A percentile compares a stretch with the other conserved stretches of the same genome.
phyloP scores from a whole-genome alignment of 2,113 vertebrate species.

The Cyphomyrus discorhynchus region DNA sequence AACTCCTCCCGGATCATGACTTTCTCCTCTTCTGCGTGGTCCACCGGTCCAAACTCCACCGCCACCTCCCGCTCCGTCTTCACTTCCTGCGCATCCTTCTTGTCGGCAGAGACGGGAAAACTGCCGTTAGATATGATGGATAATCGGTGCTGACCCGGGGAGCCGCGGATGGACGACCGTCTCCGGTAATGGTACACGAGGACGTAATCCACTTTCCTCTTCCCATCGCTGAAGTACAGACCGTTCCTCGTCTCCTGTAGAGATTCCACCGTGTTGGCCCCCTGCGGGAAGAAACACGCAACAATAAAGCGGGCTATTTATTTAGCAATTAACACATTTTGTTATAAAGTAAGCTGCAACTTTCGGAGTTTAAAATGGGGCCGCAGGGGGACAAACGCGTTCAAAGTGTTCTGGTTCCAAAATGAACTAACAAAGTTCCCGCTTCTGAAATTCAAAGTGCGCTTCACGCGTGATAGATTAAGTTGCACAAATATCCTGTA shows the following conservation, averaged over 20 bases:
- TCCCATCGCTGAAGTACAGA: slow-evolving; percentile 77
- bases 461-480: background rate
- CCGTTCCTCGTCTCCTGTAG: slow-evolving; percentile 38
- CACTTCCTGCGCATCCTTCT: slow-evolving; percentile 17
- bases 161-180: slow-evolving; percentile 28
- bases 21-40: slow-evolving; percentile 74
- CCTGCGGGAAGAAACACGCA: slow-evolving; percentile 41
- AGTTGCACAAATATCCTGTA: background rate
- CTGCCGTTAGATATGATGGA: slow-evolving; percentile 74
- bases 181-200: slow-evolving; percentile 80
- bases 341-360: background rate
- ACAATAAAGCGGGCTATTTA: background rate
- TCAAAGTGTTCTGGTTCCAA: background rate
- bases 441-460: background rate
- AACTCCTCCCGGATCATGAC: slow-evolving; percentile 80
- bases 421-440: background rate
- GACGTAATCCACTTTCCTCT: slow-evolving; percentile 88
- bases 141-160: slow-evolving; percentile 34
- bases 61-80: slow-evolving; percentile 33
- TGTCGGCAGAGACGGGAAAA: slow-evolving; percentile 44
- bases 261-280: slow-evolving; percentile 63
- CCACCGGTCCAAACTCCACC: slow-evolving; percentile 47
- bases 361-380: background rate
- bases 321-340: background rate
- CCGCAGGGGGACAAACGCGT: background rate